Evolutionary conservation across 2,797 vertebrate species (phyloP), one percentile per base, ranked within the genome.

Genomic region (Alfaro cultratus): DNA sequence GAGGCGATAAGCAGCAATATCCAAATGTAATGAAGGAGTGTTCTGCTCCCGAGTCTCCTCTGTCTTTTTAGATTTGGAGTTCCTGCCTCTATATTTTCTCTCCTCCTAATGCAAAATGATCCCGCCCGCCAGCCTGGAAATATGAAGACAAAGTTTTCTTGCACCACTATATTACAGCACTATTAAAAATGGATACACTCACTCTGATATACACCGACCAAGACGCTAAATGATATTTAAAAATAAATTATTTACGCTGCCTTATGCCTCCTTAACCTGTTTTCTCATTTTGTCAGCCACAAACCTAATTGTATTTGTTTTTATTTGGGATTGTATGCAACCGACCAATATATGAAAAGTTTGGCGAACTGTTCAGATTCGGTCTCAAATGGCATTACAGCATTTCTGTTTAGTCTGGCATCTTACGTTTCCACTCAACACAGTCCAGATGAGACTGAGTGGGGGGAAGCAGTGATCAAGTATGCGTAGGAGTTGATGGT

Each of bases 11-110:
- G 71, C 43, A 86, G 75, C 72, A 88, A 75, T 85, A 87, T 89
- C 88, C 80, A 91, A 85, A 91, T 86, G 81, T 73, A 85, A 87
- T 90, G 82, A 92, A 76, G 75, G 73, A 77, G 73, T 57, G 76
- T 81, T 71, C 60, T 49, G 70, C 79, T 78, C 51, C 51, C 79
- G 45, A 83, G 72, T 64, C 70, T 76, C 51, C 26, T 76, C 53
- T 77, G 62, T 78, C 75, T 84, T 90, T 10, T 81, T 78, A 41
- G 47, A 62, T 81, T 43, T 53, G 45, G 26, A 43, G 10, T 55
- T 83, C 26, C 26, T 31, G 21, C 23, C 41, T 62, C 29, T 81
- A 55, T 60, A 26, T 76, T 64, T 77, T 76, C 75, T 73, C 46
- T 41, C 51, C 60, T 60, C 46, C 23, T 7, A 53, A 76, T 43